phyloP scores from a whole-genome alignment of 2,113 vertebrate genomes.

The Pomatostomus ruficeps region DNA sequence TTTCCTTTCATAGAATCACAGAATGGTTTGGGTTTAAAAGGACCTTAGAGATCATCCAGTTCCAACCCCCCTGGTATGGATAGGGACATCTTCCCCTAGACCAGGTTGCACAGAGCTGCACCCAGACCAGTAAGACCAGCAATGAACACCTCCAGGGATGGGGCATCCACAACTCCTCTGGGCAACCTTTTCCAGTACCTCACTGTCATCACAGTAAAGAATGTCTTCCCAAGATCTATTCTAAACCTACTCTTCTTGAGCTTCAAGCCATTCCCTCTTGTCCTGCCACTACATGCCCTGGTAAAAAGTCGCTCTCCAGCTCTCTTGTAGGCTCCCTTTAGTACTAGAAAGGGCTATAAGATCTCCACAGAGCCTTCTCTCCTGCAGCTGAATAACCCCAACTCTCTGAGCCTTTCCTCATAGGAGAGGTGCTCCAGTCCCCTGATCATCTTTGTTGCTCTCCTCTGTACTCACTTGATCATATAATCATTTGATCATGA shows the following conservation, averaged over 20 bases:
- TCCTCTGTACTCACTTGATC: not conserved
- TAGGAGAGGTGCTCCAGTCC: not conserved
- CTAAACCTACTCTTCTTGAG: not conserved
- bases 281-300: not conserved
- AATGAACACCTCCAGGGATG: not conserved
- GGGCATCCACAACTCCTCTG: not conserved
- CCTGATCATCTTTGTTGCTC: not conserved
- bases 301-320: not conserved
- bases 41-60: not conserved
- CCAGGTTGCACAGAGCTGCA: not conserved
- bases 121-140: not conserved
- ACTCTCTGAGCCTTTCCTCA: not conserved
- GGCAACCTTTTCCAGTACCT: not conserved
- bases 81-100: not conserved
- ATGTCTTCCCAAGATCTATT: not conserved
- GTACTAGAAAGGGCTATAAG: not conserved
- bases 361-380: not conserved
- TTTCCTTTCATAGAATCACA: not conserved
- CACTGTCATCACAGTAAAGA: not conserved
- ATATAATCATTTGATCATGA: not conserved
- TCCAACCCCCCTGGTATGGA: not conserved
- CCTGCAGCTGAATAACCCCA: not conserved
- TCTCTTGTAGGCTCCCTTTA: not conserved
- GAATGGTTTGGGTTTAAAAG: not conserved
- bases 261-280: not conserved